Evolutionary conservation across 1,140 invertebrate species (phyloP), one percentile per base, ranked within the genome.

Genomic region (Penaeus indicus): DNA sequence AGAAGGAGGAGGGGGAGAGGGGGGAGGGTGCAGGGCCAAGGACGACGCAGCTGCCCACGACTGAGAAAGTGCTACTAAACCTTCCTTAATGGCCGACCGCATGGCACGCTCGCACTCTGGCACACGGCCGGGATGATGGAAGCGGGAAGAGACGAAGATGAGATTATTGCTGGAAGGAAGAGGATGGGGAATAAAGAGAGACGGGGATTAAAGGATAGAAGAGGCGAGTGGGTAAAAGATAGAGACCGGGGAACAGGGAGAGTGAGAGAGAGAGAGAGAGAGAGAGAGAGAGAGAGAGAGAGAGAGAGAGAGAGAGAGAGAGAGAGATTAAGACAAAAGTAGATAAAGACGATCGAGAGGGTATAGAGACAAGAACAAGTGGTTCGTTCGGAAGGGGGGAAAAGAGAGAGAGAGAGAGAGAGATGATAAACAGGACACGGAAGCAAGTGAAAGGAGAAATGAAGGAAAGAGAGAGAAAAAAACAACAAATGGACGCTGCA

Each of bases 71-170:
- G 79, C 62, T 25, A 61, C 19, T 22, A n/a, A 11, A 11, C 61
- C 54, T 22, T 81, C 61, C 25, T 21, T 81, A 60, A 27, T 18
- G 42, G 25, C 61, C 7, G 54, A 7, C 54, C 16, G 7, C 79
- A 47, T 18, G 18, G 25, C 3, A 81, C 7, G 25, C 54, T 81
- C 8, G 18, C 54, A 42, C 25, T 19, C 75, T 32, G 19, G 19
- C 75, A 32, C 32, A 47, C 54, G 54, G 22, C 25, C 25, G 38
- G 32, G 27, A 81, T 25, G 54, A 19, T 32, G 19, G n/a, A 78
- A 78, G 77, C 38, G 60, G 72, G 42, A 42, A 75, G 72, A 75
- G 72, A 75, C 27, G 42, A 42, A 75, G 72, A 75, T 27, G 42
- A 75, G 69, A n/a, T 27, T 38, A n/a, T n/a, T n/a, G n/a, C 25